Evolutionary conservation across 2,797 vertebrate species (phyloP).

Genomic region (Gymnoscopelus braueri): DNA sequence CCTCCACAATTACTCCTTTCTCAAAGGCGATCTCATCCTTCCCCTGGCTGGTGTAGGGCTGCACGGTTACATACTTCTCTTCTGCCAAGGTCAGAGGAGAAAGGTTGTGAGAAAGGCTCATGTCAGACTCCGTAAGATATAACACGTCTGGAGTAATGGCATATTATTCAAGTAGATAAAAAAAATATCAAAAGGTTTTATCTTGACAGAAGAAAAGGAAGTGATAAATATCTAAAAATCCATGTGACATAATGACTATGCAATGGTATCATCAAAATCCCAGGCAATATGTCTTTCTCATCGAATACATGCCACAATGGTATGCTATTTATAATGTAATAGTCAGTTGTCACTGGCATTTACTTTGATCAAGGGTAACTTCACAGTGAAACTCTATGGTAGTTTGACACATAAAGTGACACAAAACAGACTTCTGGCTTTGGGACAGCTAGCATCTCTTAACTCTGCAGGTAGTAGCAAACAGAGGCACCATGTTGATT

Average conservation of each 20-base stretch:
- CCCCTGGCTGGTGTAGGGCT: slow-evolving; percentile 92
- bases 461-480: slow-evolving; percentile 51
- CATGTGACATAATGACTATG: neutral
- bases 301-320: neutral
- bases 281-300: neutral
- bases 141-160: slow-evolving; percentile 13
- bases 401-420: neutral
- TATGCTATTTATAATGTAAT: no score
- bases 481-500: slow-evolving; percentile 62
- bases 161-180: neutral
- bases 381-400: no score
- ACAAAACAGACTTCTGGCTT: slow-evolving; percentile 29
- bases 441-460: slow-evolving; percentile 39
- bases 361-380: no score
- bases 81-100: slow-evolving; percentile 78
- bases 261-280: neutral
- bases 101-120: slow-evolving; percentile 23
- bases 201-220: slow-evolving; percentile 9
- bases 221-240: neutral
- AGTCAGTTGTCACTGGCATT: no score
- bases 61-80: slow-evolving; percentile 96
- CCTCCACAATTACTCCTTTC: slow-evolving; percentile 97
- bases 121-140: slow-evolving; percentile 14
- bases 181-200: neutral
- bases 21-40: slow-evolving; percentile 99